phyloP scores from a whole-genome alignment of 2,113 vertebrate species.

The Clarias batrachus region DNA sequence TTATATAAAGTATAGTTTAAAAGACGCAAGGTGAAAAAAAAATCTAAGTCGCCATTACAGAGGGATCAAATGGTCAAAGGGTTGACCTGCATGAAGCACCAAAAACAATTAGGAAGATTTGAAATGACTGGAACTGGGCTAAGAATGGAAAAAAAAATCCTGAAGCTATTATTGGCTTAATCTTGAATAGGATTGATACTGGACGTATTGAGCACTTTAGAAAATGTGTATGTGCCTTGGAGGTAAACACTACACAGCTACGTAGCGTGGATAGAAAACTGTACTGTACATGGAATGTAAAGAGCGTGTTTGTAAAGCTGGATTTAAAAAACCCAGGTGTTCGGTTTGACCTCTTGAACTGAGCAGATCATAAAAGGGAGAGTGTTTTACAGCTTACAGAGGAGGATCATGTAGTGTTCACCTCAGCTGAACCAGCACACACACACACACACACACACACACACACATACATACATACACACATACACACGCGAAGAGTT shows the following conservation, averaged over 20 bases:
- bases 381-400: slow-evolving; percentile 15
- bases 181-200: background rate
- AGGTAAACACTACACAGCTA: background rate
- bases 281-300: background rate
- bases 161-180: background rate
- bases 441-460: background rate
- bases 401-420: slow-evolving; percentile 17
- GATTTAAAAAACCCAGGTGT: slow-evolving; percentile 16
- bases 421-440: slow-evolving; percentile 5
- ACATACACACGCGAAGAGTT: slow-evolving; percentile 14
- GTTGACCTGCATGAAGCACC: no score
- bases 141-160: background rate
- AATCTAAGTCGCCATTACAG: no score
- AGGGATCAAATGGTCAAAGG: no score
- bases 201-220: no score
- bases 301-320: background rate
- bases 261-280: background rate
- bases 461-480: background rate
- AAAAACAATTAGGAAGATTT: no score
- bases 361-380: slow-evolving; percentile 28
- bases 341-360: slow-evolving; percentile 24
- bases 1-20: background rate
- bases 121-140: no score
- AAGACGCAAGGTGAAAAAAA: background rate
- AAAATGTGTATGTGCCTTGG: background rate